A percentile compares a stretch with the other conserved stretches of the same genome.
Conservation (phyloP, 2,888 invertebrate genomes). For the Geotrupes spiniger region DNA sequence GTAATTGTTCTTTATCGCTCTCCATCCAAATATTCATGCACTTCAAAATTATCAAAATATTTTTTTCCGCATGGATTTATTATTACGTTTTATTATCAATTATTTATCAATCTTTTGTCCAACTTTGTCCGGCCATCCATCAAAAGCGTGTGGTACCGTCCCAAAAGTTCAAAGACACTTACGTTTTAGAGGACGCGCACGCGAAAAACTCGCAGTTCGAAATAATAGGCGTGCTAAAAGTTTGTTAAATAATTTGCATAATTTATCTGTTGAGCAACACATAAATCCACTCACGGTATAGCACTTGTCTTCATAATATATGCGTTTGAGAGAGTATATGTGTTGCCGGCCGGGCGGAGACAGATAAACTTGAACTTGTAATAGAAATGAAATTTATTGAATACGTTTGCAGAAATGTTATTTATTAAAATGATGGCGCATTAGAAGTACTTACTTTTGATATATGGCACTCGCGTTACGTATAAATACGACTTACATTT, state of each 20-base stretch:
- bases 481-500: constrained; percentile 3
- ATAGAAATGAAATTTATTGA: constrained; percentile 25
- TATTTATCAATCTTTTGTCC: too few relatives aligned
- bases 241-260: constrained; percentile 29
- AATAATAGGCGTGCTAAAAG: constrained; percentile 22
- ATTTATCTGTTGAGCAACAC: constrained; percentile 24
- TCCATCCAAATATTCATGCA: too few relatives aligned
- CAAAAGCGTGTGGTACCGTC: too few relatives aligned
- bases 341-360: constrained; percentile 19
- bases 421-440: constrained; percentile 23
- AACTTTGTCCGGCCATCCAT: too few relatives aligned
- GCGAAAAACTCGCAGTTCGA: constrained; percentile 2
- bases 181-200: too few relatives aligned
- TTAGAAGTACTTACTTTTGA: constrained; percentile 25
- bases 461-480: constrained; percentile 12
- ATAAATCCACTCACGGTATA: constrained; percentile 22
- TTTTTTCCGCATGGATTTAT: too few relatives aligned
- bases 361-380: constrained; percentile 26
- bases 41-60: too few relatives aligned
- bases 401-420: constrained; percentile 23
- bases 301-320: constrained; percentile 24
- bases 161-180: too few relatives aligned
- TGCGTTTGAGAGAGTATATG: constrained; percentile 20
- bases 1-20: too few relatives aligned
- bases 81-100: too few relatives aligned